Evolutionary conservation across 2,888 invertebrate species (phyloP).

Genomic region (Spilosoma lubricipeda): DNA sequence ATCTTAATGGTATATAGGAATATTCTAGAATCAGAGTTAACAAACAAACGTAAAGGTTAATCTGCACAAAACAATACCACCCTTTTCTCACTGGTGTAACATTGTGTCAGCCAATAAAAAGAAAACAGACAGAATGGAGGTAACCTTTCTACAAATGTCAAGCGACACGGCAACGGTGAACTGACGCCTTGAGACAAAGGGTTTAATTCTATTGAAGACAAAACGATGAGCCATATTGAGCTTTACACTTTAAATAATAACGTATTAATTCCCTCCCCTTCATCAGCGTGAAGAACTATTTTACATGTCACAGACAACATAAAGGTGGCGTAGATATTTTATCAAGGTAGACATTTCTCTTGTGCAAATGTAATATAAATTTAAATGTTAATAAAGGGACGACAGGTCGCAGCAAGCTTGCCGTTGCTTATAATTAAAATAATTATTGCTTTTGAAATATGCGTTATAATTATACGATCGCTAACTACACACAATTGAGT

Average conservation of each 20-base stretch:
- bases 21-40: conserved; percentile 1
- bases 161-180: conserved; percentile 73
- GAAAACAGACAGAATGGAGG: conserved; percentile 77
- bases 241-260: conserved; percentile 63
- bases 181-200: conserved; percentile 83
- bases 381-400: conserved; percentile 78
- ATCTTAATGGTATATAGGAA: neutral
- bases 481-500: conserved; percentile 59
- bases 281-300: conserved; percentile 55
- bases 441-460: conserved; percentile 69
- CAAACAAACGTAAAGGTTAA: conserved; percentile 72
- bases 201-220: conserved; percentile 74
- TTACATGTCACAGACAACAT: conserved; percentile 67
- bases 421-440: conserved; percentile 68
- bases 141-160: conserved; percentile 85
- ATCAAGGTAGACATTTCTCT: conserved; percentile 72
- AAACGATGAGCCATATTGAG: conserved; percentile 62
- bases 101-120: conserved; percentile 78
- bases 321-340: conserved; percentile 69
- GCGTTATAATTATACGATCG: conserved; percentile 66
- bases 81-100: conserved; percentile 77
- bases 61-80: conserved; percentile 73
- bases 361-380: conserved; percentile 74
- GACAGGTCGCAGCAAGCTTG: conserved; percentile 70
- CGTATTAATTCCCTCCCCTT: conserved; percentile 54